Evolutionary conservation across 2,888 invertebrate species (phyloP).

Genomic region (Lepidochrysops patricia): DNA sequence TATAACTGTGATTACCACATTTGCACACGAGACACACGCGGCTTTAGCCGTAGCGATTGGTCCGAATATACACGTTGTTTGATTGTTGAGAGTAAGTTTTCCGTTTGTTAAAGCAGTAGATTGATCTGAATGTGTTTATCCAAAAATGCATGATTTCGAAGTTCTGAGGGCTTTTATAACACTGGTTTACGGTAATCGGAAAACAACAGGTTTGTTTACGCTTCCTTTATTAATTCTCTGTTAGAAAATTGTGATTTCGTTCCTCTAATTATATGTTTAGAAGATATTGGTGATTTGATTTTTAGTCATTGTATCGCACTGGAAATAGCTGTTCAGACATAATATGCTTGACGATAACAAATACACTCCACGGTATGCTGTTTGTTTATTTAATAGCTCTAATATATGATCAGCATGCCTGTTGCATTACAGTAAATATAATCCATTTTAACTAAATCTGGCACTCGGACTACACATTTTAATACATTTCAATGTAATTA

Average conservation of each 20-base stretch:
- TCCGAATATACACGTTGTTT: background rate
- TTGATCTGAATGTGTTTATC: constrained; percentile 5
- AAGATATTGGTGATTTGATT: constrained; percentile 12
- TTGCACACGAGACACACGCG: background rate
- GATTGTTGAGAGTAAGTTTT: constrained; percentile 6
- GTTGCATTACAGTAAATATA: constrained; percentile 3
- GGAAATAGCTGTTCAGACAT: constrained; percentile 4
- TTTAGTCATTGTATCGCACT: constrained; percentile 9
- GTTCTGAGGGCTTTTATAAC: constrained; percentile 11
- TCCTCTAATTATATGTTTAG: constrained; percentile 9
- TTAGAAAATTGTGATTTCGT: constrained; percentile 11
- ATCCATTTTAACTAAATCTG: constrained; percentile 2
- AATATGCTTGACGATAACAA: constrained; percentile 8
- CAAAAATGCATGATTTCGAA: constrained; percentile 11
- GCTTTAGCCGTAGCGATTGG: background rate
- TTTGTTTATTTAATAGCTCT: constrained; percentile 12
- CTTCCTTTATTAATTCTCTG: constrained; percentile 6
- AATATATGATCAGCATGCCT: constrained; percentile 12
- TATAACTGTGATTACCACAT: background rate
- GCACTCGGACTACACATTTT: constrained; percentile 9
- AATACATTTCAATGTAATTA: constrained; percentile 5
- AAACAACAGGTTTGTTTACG: constrained; percentile 8
- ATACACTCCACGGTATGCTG: constrained; percentile 12
- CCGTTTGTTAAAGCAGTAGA: constrained; percentile 1
- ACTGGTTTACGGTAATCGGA: constrained; percentile 3